Evolutionary conservation across 2,113 vertebrate species (phyloP).

Genomic region (Eptesicus fuscus): DNA sequence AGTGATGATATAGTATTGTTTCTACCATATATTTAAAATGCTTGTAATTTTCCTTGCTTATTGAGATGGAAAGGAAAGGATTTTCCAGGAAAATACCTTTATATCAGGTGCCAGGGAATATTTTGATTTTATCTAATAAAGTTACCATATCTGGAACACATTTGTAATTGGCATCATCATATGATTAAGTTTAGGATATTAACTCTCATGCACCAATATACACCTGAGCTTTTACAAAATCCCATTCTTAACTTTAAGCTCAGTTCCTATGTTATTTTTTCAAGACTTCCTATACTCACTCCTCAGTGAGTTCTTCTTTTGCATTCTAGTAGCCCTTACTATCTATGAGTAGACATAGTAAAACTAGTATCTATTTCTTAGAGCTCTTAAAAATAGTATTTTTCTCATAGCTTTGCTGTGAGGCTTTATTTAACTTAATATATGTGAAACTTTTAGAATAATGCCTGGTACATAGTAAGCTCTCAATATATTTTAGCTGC

Average conservation of each 20-base stretch:
- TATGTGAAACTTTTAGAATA: background rate
- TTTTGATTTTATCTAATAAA: background rate
- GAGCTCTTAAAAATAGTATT: background rate
- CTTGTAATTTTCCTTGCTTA: background rate
- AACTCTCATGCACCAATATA: background rate
- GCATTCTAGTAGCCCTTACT: background rate
- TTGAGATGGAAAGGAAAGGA: background rate
- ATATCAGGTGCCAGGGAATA: background rate
- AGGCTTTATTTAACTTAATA: constrained; percentile 2
- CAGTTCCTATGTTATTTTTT: background rate
- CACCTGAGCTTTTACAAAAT: background rate
- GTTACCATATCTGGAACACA: background rate
- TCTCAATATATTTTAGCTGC: background rate
- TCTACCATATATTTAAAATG: background rate
- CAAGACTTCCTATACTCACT: background rate
- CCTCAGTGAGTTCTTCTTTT: background rate
- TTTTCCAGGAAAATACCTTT: background rate
- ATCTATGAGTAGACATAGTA: background rate
- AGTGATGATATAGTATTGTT: background rate
- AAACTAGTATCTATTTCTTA: background rate
- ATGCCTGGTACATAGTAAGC: background rate
- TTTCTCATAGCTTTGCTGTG: background rate
- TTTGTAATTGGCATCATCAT: background rate
- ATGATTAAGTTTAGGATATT: background rate
- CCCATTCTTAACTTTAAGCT: background rate